Evolutionary conservation across 2,888 invertebrate species (phyloP).

Genomic region (Hydropsyche betteni): DNA sequence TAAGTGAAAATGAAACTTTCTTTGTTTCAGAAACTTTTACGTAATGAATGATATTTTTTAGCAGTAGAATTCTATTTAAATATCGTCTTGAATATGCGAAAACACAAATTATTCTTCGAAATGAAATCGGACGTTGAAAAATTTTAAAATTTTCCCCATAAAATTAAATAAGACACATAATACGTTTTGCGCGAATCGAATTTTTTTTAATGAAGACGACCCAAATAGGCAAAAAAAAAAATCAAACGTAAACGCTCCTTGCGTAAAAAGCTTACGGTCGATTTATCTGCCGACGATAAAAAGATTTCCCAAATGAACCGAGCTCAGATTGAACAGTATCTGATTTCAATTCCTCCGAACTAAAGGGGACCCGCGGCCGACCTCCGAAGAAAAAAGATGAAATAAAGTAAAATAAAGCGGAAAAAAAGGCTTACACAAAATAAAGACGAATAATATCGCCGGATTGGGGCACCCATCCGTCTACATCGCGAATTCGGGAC

Average conservation of each 20-base stretch:
- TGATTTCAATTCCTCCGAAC: slow-evolving; percentile 35
- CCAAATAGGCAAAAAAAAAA: too few species aligned
- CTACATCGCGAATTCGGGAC: slow-evolving; percentile 40
- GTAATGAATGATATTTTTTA: too few species aligned
- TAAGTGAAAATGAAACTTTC: too few species aligned
- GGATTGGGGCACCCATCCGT: slow-evolving; percentile 14
- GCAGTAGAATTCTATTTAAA: too few species aligned
- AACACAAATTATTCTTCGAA: too few species aligned
- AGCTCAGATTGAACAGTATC: slow-evolving; percentile 31
- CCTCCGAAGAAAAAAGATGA: not conserved
- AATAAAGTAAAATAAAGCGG: slow-evolving; percentile 4
- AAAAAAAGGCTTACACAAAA: not conserved
- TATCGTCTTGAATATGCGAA: too few species aligned
- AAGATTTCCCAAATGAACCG: slow-evolving; percentile 31
- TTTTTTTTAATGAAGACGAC: too few species aligned
- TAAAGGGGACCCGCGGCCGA: slow-evolving; percentile 7
- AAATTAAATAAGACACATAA: too few species aligned
- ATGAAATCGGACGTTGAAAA: too few species aligned
- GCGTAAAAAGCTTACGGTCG: slow-evolving; percentile 15
- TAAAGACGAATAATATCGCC: slow-evolving; percentile 4
- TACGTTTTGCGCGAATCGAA: too few species aligned
- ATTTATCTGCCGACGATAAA: slow-evolving; percentile 24
- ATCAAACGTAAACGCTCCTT: not conserved
- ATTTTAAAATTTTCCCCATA: too few species aligned
- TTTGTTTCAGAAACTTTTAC: too few species aligned